Conservation (phyloP, 2,888 invertebrate species). For the Altica lythri region DNA sequence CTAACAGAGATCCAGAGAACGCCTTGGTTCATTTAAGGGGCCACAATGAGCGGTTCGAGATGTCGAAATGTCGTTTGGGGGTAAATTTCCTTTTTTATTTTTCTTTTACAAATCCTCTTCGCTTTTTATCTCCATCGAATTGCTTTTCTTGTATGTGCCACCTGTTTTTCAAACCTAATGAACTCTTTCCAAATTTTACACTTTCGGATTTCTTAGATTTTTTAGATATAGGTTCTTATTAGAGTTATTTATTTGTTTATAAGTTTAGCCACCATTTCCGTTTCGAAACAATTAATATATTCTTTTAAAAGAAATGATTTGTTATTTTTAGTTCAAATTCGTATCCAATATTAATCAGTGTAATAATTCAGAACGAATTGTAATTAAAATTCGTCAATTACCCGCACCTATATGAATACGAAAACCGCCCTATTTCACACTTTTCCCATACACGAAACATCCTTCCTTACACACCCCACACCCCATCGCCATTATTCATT, state of each 20-base stretch:
- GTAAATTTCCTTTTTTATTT: slow-evolving; percentile 14
- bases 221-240: too few species aligned
- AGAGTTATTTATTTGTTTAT: too few species aligned
- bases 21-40: slow-evolving; percentile 9
- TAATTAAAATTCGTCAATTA: slow-evolving; percentile 9
- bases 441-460: slow-evolving; percentile 26
- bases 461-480: slow-evolving; percentile 23
- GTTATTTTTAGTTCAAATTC: too few species aligned
- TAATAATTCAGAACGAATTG: too few species aligned
- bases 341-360: too few species aligned
- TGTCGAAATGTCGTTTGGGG: slow-evolving; percentile 6
- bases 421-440: slow-evolving; percentile 20
- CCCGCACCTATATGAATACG: slow-evolving; percentile 5
- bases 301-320: too few species aligned
- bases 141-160: slow-evolving; percentile 43
- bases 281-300: too few species aligned
- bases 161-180: slow-evolving; percentile 43
- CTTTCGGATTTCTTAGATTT: neutral
- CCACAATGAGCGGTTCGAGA: slow-evolving; percentile 6
- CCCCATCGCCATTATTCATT: slow-evolving; percentile 22
- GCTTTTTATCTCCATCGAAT: slow-evolving; percentile 22
- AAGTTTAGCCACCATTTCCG: too few species aligned
- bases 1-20: slow-evolving; percentile 7
- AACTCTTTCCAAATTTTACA: too few species aligned
- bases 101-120: slow-evolving; percentile 9